Percentiles rank a stretch among this genome's conserved stretches.
Evolutionary conservation across 2,113 vertebrate genomes (phyloP).

Genomic region (Aplodontia rufa): DNA sequence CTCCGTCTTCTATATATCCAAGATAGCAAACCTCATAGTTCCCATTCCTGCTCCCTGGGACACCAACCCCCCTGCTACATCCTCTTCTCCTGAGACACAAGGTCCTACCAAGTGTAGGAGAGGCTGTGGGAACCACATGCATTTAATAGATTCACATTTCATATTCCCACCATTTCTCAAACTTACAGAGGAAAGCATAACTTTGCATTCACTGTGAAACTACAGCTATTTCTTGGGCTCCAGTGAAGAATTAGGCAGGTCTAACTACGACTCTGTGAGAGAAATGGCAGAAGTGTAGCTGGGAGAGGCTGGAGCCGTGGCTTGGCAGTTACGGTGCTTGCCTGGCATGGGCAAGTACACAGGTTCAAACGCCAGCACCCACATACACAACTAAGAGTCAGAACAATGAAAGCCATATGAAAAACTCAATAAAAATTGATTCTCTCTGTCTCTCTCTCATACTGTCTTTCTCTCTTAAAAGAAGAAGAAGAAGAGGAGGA

Average conservation of each 20-base stretch:
- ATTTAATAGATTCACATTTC: background rate
- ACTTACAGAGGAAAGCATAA: background rate
- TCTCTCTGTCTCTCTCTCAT: too few relatives aligned
- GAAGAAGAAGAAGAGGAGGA: too few relatives aligned
- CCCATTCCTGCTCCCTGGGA: background rate
- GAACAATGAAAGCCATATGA: too few relatives aligned
- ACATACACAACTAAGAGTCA: too few relatives aligned
- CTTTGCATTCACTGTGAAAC: background rate
- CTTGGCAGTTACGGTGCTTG: too few relatives aligned
- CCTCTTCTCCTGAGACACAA: background rate
- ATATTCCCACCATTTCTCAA: background rate
- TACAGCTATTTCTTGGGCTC: background rate
- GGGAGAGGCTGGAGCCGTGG: too few relatives aligned
- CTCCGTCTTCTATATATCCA: background rate
- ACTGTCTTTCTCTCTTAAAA: too few relatives aligned
- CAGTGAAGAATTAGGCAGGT: background rate
- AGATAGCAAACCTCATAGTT: background rate
- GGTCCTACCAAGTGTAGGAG: background rate
- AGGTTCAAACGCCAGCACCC: too few relatives aligned
- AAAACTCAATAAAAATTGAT: too few relatives aligned
- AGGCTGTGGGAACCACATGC: background rate
- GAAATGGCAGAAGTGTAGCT: background rate
- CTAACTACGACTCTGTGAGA: background rate
- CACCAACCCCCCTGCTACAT: background rate
- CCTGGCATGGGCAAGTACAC: too few relatives aligned